Evolutionary conservation across 2,888 invertebrate genomes (phyloP).

Genomic region (Drosophila paranaensis): DNA sequence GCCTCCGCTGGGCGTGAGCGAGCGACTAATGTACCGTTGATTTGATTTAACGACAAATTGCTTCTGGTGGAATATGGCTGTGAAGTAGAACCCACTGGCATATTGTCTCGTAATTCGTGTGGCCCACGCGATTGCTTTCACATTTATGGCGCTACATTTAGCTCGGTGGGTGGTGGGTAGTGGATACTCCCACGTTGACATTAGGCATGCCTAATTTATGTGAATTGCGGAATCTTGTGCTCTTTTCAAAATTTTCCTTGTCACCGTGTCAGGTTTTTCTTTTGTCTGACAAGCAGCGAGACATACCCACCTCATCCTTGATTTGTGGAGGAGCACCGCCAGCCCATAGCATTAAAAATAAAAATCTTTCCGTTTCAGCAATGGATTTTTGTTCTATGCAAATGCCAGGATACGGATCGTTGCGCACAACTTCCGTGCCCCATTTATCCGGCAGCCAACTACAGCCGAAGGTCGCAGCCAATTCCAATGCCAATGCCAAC

Average conservation of each 20-base stretch:
- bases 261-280: constrained; percentile 33
- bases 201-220: constrained; percentile 46
- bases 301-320: constrained; percentile 15
- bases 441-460: constrained; percentile 56
- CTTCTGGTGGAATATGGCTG: constrained; percentile 4
- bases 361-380: constrained; percentile 60
- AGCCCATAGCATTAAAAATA: constrained; percentile 43
- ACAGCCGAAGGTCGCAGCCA: constrained; percentile 21
- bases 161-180: constrained; percentile 11
- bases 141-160: constrained; percentile 42
- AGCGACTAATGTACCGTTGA: constrained; percentile 67
- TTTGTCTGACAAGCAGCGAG: constrained; percentile 24
- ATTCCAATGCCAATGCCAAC: constrained; percentile 19
- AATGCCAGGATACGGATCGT: constrained; percentile 61
- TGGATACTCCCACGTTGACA: constrained; percentile 13
- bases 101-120: constrained; percentile 36
- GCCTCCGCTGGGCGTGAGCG: constrained; percentile 26
- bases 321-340: constrained; percentile 39
- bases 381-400: constrained; percentile 64
- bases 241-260: constrained; percentile 24
- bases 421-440: constrained; percentile 64
- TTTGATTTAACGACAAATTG: constrained; percentile 71
- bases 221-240: constrained; percentile 19
- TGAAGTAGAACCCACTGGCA: constrained; percentile 6
- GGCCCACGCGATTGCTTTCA: constrained; percentile 59